Evolutionary conservation across 2,888 invertebrate genomes (phyloP).

Genomic region (Drosophila kambysellisi): DNA sequence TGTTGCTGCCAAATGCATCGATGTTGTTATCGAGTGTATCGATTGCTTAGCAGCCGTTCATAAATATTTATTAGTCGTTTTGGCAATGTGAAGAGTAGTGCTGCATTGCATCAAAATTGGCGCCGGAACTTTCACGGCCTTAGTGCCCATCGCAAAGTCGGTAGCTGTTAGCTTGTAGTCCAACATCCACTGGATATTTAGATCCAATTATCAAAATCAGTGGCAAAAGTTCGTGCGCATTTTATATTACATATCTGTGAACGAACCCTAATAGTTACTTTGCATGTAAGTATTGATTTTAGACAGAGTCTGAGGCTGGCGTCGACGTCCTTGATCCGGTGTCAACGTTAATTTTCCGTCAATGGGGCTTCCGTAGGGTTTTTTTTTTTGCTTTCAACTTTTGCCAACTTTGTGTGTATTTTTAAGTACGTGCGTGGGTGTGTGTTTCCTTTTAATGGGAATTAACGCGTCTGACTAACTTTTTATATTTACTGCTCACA

Average conservation of each 20-base stretch:
- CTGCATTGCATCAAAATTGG: constrained; percentile 52
- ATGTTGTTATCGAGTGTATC: constrained; percentile 23
- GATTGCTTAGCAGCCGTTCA: constrained; percentile 23
- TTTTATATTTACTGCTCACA: constrained; percentile 41
- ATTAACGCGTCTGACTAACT: constrained; percentile 41
- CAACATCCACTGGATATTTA: constrained; percentile 26
- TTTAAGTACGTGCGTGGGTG: constrained; percentile 27
- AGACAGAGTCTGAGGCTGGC: constrained; percentile 56
- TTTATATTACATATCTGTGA: constrained; percentile 18
- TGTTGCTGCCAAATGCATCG: constrained; percentile 15
- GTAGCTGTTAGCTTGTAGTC: constrained; percentile 43
- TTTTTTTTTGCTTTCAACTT: constrained; percentile 23
- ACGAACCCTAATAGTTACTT: constrained; percentile 18
- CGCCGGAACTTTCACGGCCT: constrained; percentile 59
- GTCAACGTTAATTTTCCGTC: constrained; percentile 69
- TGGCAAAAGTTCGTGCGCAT: constrained; percentile 10
- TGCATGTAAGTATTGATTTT: constrained; percentile 73
- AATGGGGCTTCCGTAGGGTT: constrained; percentile 53
- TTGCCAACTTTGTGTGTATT: constrained; percentile 36
- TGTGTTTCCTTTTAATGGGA: constrained; percentile 49
- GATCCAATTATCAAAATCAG: background rate
- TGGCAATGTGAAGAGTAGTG: constrained; percentile 48
- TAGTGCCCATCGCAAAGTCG: constrained; percentile 53
- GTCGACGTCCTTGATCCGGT: constrained; percentile 66
- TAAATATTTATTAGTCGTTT: constrained; percentile 52